A percentile compares a stretch with the other conserved stretches of the same genome.
These are phyloP conservation scores for Caenorhabditis sulstoni DNA, from an alignment of 2,888 invertebrate species.

Conservation along the genomic window DNA sequence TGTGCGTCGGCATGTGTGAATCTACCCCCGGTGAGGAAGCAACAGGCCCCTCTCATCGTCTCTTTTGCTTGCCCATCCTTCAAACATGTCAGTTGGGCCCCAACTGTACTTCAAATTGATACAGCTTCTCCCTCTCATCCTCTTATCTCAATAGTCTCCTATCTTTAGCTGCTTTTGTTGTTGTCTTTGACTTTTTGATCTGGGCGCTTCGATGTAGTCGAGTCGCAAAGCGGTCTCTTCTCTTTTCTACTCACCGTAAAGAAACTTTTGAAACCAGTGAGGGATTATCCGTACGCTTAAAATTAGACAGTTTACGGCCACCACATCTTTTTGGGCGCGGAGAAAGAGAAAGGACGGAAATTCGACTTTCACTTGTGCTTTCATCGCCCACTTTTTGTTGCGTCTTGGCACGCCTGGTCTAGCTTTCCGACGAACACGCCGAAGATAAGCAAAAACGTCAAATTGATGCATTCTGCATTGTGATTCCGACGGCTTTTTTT, in stretches of 20 bases:
- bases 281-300: constrained; percentile 37
- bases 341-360: constrained; percentile 42
- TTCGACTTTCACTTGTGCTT: constrained; percentile 48
- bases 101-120: constrained; percentile 43
- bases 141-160: not conserved
- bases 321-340: constrained; percentile 26
- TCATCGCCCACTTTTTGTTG: constrained; percentile 40
- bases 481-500: constrained; percentile 24
- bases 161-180: not conserved
- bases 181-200: constrained; percentile 1
- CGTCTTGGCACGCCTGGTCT: constrained; percentile 54
- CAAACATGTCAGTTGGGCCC: constrained; percentile 35
- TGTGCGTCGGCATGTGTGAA: constrained; percentile 50
- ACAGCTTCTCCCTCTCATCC: constrained; percentile 4
- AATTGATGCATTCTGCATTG: constrained; percentile 34
- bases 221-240: no score
- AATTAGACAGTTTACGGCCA: constrained; percentile 24
- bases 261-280: constrained; percentile 1
- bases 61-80: constrained; percentile 14
- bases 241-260: not conserved
- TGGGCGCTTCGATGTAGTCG: no score
- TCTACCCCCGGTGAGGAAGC: constrained; percentile 36
- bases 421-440: constrained; percentile 44
- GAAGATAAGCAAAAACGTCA: constrained; percentile 37
- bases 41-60: constrained; percentile 39